Percentiles rank a stretch among this genome's conserved stretches.
phyloP scores from a whole-genome alignment of 1,140 invertebrate genomes.

The Micrasema minimum region DNA sequence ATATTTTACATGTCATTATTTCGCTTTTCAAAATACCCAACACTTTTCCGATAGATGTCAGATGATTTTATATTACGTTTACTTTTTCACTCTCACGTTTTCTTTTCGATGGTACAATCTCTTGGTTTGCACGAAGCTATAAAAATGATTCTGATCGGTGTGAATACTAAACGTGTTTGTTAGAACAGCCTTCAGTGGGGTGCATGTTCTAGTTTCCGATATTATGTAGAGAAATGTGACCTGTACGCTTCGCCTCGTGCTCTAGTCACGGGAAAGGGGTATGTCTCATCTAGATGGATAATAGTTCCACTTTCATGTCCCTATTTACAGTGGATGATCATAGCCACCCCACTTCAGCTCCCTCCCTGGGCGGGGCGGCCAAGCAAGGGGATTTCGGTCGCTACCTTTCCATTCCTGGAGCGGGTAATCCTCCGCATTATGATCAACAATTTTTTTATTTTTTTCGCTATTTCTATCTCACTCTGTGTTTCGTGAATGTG shows the following conservation, averaged over 20 bases:
- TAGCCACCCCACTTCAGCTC: conserved; percentile 60
- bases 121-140: too few species aligned
- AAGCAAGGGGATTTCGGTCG: conserved; percentile 74
- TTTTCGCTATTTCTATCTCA: conserved; percentile 37
- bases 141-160: too few species aligned
- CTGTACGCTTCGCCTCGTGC: neutral
- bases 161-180: too few species aligned
- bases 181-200: too few species aligned
- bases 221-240: neutral
- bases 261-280: neutral
- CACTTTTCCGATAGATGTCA: too few species aligned
- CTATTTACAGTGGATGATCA: conserved; percentile 70
- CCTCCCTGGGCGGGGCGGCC: conserved; percentile 42
- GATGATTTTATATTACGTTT: too few species aligned
- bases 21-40: neutral
- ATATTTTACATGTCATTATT: too few species aligned
- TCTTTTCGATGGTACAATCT: too few species aligned
- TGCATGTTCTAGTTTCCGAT: conserved; percentile 7
- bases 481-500: conserved; percentile 33
- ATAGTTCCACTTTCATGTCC: conserved; percentile 53
- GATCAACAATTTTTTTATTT: conserved; percentile 36
- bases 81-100: too few species aligned
- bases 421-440: conserved; percentile 65
- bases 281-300: conserved; percentile 17
- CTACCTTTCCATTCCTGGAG: conserved; percentile 77